Percentiles rank a stretch among this genome's conserved stretches.
Evolutionary conservation across 1,140 invertebrate genomes (phyloP).

Genomic region (Pinna nobilis): DNA sequence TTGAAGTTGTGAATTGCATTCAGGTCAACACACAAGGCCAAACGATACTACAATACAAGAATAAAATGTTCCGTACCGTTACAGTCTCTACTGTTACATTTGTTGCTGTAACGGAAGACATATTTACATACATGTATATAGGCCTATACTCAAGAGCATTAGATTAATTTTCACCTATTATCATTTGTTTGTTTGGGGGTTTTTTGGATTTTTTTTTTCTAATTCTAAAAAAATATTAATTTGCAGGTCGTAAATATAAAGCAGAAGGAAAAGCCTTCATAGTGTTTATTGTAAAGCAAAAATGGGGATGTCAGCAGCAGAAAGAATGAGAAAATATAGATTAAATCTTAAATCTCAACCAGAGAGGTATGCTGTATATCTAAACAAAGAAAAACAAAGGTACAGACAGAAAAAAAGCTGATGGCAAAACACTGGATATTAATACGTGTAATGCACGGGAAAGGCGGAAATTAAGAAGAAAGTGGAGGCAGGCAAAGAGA

Average conservation of each 20-base stretch:
- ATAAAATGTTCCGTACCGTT: neutral
- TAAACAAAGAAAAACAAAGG: constrained; percentile 18
- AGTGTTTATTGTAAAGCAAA: neutral
- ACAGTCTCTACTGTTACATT: neutral
- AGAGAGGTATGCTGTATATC: constrained; percentile 6
- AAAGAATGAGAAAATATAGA: constrained; percentile 14
- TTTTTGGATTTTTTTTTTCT: neutral
- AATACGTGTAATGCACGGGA: neutral
- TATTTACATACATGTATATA: neutral
- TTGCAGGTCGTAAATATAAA: neutral
- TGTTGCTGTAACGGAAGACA: neutral
- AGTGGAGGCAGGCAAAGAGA: constrained; percentile 10
- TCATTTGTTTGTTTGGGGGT: neutral
- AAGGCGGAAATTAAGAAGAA: constrained; percentile 2
- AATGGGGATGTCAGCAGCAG: constrained; percentile 18
- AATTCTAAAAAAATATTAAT: neutral
- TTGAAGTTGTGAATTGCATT: neutral
- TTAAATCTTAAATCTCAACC: constrained; percentile 9
- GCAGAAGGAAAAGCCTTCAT: neutral
- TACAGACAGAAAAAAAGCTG: constrained; percentile 11
- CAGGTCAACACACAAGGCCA: neutral
- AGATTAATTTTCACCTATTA: neutral
- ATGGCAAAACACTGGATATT: neutral
- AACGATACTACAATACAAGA: neutral
- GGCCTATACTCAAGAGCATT: neutral